Evolutionary conservation across 2,797 vertebrate genomes (phyloP).

Genomic region (Chromobotia macracanthus): DNA sequence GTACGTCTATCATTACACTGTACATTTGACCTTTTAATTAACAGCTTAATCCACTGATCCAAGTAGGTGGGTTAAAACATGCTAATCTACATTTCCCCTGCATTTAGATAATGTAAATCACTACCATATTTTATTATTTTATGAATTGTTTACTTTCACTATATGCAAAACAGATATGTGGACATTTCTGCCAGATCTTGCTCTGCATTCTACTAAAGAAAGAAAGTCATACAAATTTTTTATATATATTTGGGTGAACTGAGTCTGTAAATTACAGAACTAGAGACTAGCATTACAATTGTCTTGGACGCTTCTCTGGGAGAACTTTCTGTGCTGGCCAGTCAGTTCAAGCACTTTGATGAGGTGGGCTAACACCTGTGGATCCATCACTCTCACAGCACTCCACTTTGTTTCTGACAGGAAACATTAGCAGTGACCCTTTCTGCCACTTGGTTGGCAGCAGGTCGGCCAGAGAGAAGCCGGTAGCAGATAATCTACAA

Average conservation of each 20-base stretch:
- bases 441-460: conserved; percentile 9
- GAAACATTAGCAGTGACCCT: conserved; percentile 30
- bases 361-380: conserved; percentile 13
- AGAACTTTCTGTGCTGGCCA: too few relatives aligned
- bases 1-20: background rate
- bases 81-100: background rate
- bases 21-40: conserved; percentile 1
- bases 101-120: background rate
- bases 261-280: too few relatives aligned
- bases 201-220: too few relatives aligned
- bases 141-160: background rate
- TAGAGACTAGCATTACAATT: too few relatives aligned
- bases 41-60: background rate
- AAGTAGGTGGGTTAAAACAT: background rate
- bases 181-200: too few relatives aligned
- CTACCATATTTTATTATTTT: background rate
- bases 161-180: too few relatives aligned
- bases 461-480: conserved; percentile 2
- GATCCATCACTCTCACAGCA: conserved; percentile 19
- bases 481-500: background rate
- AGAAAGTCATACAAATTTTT: too few relatives aligned
- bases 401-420: background rate
- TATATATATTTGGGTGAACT: too few relatives aligned
- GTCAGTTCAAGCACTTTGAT: background rate
- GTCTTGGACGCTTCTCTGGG: too few relatives aligned